These are phyloP conservation scores for Gymnarchus niloticus DNA, from an alignment of 2,113 vertebrate species.

Conservation along the genomic window DNA sequence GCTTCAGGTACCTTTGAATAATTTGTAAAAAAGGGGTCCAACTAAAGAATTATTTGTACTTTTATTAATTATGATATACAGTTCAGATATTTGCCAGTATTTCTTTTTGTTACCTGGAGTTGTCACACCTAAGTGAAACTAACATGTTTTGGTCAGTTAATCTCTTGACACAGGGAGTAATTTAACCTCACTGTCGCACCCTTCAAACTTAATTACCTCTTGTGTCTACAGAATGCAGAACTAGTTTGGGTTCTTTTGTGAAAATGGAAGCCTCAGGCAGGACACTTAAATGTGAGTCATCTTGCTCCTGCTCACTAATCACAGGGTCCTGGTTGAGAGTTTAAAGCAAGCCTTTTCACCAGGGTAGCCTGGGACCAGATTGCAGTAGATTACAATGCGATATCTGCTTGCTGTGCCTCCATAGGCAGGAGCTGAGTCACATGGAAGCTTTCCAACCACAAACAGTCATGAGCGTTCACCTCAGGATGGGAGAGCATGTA, in stretches of 20 bases:
- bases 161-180: background rate
- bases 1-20: too few relatives aligned
- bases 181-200: background rate
- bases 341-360: background rate
- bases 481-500: background rate
- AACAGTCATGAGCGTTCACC: background rate
- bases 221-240: background rate
- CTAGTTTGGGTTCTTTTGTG: background rate
- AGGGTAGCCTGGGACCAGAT: background rate
- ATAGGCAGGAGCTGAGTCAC: background rate
- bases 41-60: background rate
- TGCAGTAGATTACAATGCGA: background rate
- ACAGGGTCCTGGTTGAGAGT: background rate
- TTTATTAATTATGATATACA: background rate
- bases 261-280: background rate
- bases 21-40: background rate
- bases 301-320: background rate
- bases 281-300: background rate
- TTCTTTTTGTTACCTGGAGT: background rate
- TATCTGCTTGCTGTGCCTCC: background rate
- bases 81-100: background rate
- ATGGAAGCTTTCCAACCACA: conserved; percentile 11
- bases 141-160: background rate
- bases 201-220: background rate
- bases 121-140: background rate